Evolutionary conservation across 2,888 invertebrate genomes (phyloP).

Genomic region (Euphydryas editha): DNA sequence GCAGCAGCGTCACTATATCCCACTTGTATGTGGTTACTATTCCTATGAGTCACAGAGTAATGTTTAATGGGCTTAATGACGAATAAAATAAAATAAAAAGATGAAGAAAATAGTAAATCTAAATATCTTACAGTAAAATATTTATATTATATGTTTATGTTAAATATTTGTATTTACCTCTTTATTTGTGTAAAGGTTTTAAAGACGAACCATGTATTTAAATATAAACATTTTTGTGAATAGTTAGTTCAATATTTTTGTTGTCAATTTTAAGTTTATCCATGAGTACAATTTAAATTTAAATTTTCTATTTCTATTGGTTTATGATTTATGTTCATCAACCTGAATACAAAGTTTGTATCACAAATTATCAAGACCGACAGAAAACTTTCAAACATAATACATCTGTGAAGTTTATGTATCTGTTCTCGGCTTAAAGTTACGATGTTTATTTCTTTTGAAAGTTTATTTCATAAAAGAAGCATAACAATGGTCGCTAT

Average conservation of each 20-base stretch:
- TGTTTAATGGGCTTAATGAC: too few species aligned
- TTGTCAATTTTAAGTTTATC: too few species aligned
- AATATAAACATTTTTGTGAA: too few species aligned
- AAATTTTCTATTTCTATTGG: constrained; percentile 4
- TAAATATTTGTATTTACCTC: not conserved
- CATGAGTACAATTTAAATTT: not conserved
- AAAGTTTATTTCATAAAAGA: constrained; percentile 35
- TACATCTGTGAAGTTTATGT: constrained; percentile 30
- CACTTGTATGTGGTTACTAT: too few species aligned
- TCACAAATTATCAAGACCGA: constrained; percentile 23
- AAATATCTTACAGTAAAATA: too few species aligned
- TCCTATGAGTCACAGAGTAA: too few species aligned
- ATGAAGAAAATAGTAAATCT: too few species aligned
- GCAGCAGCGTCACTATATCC: too few species aligned
- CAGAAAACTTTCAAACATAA: constrained; percentile 31
- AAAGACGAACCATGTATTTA: too few species aligned
- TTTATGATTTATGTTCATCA: constrained; percentile 8
- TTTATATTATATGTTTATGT: not conserved
- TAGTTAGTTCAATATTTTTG: too few species aligned
- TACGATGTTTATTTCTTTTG: constrained; percentile 29
- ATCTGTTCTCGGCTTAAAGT: constrained; percentile 32
- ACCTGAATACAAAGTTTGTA: constrained; percentile 15
- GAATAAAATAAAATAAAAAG: too few species aligned
- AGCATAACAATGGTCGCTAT: constrained; percentile 33
- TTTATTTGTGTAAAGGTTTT: too few species aligned